These are phyloP conservation scores for Priocnemis perturbator DNA, from an alignment of 2,888 invertebrate species.

Conservation along the genomic window DNA sequence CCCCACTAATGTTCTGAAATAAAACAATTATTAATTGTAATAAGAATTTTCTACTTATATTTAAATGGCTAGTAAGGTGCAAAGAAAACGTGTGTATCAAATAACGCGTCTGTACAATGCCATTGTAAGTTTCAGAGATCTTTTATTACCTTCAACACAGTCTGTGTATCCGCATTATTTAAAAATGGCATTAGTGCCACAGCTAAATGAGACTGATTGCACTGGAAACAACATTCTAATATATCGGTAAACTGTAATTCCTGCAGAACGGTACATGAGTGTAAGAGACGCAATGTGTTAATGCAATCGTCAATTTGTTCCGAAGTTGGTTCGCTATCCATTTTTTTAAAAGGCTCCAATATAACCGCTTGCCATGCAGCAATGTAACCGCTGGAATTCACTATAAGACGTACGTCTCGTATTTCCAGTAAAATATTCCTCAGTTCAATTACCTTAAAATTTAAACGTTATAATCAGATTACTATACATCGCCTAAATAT, in stretches of 20 bases:
- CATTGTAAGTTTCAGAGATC: no score
- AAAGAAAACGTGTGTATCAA: no score
- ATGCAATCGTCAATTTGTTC: conserved; percentile 62
- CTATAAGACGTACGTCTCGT: conserved; percentile 49
- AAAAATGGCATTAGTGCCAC: conserved; percentile 65
- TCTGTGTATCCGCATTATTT: conserved; percentile 45
- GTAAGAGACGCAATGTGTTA: conserved; percentile 57
- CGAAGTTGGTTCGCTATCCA: conserved; percentile 47
- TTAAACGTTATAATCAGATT: not conserved
- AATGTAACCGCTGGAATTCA: conserved; percentile 61
- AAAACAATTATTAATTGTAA: no score
- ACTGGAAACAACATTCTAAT: conserved; percentile 57
- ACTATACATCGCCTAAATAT: not conserved
- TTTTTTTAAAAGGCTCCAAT: conserved; percentile 60
- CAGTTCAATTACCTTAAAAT: conserved; percentile 59
- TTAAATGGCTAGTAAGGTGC: no score
- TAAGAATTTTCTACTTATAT: no score
- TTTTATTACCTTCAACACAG: conserved; percentile 53
- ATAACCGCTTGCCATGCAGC: conserved; percentile 65
- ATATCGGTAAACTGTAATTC: conserved; percentile 58
- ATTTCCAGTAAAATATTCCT: conserved; percentile 58
- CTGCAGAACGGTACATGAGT: conserved; percentile 63
- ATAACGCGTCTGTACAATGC: no score
- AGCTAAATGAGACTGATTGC: conserved; percentile 59
- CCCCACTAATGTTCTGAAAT: no score